A percentile compares a stretch with the other conserved stretches of the same genome.
Evolutionary conservation across 2,797 vertebrate species (phyloP).

Genomic region (Cuniculus paca): DNA sequence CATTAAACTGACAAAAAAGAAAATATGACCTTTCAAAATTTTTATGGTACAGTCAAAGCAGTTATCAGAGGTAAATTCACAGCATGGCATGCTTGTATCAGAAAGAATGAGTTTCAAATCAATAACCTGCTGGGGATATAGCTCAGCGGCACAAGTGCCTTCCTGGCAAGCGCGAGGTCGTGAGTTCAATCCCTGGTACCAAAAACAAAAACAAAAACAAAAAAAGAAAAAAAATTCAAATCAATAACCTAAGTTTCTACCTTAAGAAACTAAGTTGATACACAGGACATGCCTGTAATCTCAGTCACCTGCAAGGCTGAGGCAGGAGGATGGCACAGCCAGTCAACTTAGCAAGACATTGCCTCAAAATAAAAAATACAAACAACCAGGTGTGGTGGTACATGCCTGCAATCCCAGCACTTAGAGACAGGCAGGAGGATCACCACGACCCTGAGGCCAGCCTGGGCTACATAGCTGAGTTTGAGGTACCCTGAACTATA

Average conservation of each 20-base stretch:
- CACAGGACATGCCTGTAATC: not conserved
- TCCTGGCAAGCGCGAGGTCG: too few species aligned
- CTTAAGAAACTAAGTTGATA: not conserved
- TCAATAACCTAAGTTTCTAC: conserved; percentile 21
- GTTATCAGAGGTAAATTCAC: not conserved
- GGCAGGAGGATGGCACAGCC: not conserved
- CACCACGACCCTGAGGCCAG: not conserved
- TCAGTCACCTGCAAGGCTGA: not conserved
- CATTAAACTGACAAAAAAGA: conserved; percentile 21
- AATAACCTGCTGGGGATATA: too few species aligned
- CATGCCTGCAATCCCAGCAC: not conserved
- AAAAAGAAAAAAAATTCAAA: too few species aligned
- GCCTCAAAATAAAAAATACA: not conserved
- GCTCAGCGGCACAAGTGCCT: too few species aligned
- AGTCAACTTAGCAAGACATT: not conserved
- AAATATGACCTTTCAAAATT: conserved; percentile 24
- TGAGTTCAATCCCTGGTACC: too few species aligned
- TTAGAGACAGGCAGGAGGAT: not conserved
- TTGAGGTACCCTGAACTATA: not conserved
- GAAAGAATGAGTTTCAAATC: conserved; percentile 38
- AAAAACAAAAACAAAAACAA: too few species aligned
- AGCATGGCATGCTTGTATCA: conserved; percentile 12
- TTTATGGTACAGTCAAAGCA: not conserved
- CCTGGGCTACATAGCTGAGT: not conserved
- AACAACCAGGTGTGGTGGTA: not conserved